These are phyloP conservation scores for Drosophila lowei DNA, from an alignment of 1,140 invertebrate genomes.

Conservation along the genomic window DNA sequence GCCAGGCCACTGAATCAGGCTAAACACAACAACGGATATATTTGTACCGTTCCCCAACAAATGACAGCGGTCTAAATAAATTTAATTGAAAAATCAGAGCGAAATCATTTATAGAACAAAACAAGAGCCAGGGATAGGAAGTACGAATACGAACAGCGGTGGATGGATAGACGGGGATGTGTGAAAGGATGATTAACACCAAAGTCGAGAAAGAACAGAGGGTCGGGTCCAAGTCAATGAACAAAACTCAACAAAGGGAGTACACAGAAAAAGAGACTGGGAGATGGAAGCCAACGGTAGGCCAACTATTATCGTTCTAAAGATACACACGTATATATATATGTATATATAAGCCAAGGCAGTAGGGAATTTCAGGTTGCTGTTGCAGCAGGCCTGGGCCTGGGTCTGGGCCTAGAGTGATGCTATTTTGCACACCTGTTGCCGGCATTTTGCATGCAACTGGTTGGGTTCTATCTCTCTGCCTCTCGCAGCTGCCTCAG, in stretches of 20 bases:
- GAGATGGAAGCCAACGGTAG: constrained; percentile 48
- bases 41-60: constrained; percentile 55
- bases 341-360: constrained; percentile 3
- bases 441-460: constrained; percentile 78
- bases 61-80: constrained; percentile 47
- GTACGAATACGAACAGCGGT: constrained; percentile 1
- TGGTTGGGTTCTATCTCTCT: constrained; percentile 48
- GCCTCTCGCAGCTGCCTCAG: constrained; percentile 16
- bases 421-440: constrained; percentile 70
- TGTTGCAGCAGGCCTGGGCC: constrained; percentile 44
- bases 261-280: neutral
- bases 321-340: too few species aligned
- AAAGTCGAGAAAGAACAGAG: constrained; percentile 23
- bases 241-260: constrained; percentile 1
- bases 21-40: constrained; percentile 27
- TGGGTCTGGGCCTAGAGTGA: constrained; percentile 26
- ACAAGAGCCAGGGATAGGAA: constrained; percentile 8
- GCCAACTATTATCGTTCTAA: constrained; percentile 71
- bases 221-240: constrained; percentile 8
- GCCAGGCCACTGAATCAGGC: constrained; percentile 53
- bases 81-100: constrained; percentile 72
- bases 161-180: constrained; percentile 23
- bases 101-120: constrained; percentile 57
- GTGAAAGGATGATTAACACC: constrained; percentile 37
- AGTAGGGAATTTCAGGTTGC: constrained; percentile 70